phyloP scores from a whole-genome alignment of 2,113 vertebrate species.

The Rynchops niger region DNA sequence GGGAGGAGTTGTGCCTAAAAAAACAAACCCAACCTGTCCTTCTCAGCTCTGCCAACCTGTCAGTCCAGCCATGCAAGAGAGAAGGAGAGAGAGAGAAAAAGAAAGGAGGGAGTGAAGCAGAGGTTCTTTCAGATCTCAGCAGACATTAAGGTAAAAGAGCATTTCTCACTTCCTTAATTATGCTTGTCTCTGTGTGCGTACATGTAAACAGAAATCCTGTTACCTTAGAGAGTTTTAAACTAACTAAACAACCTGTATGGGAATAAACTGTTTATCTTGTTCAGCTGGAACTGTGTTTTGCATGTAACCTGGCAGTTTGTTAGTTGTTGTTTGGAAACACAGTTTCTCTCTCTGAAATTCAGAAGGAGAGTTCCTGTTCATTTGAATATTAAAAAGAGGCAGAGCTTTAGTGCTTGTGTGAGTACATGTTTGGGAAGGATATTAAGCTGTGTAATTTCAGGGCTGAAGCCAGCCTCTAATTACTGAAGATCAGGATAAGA shows the following conservation, averaged over 20 bases:
- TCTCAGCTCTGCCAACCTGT: conserved; percentile 66
- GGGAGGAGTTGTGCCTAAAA: conserved; percentile 71
- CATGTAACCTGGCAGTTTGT: background rate
- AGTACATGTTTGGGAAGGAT: background rate
- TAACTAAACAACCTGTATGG: background rate
- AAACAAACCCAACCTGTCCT: conserved; percentile 70
- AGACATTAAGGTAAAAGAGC: conserved; percentile 46
- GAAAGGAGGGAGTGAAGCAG: conserved; percentile 38
- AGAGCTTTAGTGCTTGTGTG: background rate
- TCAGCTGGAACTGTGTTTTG: background rate
- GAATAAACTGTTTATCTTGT: background rate
- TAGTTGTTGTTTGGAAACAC: background rate
- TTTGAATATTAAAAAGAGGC: conserved; percentile 4
- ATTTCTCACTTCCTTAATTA: background rate
- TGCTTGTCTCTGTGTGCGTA: background rate
- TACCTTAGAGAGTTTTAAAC: background rate
- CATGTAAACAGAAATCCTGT: background rate
- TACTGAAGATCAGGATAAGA: background rate
- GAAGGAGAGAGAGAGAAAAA: conserved; percentile 39
- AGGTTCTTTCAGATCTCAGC: conserved; percentile 21
- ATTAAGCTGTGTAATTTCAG: background rate
- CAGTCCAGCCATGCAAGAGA: conserved; percentile 66
- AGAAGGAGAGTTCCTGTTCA: background rate
- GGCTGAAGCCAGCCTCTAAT: conserved; percentile 20
- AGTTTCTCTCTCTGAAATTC: background rate